Conservation (phyloP, 2,113 vertebrate species). For the Steatornis caripensis region DNA sequence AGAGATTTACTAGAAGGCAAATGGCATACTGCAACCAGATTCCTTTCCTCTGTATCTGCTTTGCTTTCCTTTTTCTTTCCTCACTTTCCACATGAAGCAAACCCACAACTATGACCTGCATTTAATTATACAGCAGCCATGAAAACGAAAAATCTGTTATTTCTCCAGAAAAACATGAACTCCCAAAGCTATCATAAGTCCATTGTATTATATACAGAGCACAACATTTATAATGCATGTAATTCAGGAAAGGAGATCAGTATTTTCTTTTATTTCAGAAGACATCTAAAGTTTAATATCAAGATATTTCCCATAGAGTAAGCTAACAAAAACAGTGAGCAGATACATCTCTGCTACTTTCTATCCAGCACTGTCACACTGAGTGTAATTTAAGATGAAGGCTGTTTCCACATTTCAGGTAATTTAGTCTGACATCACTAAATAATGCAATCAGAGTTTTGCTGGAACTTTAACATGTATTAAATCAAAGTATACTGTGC, state of each 20-base stretch:
- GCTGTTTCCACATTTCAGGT: conserved; percentile 69
- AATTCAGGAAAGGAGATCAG: background rate
- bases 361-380: conserved; percentile 37
- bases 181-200: background rate
- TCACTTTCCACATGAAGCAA: background rate
- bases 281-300: background rate
- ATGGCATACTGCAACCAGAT: background rate
- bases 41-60: background rate
- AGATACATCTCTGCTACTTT: conserved; percentile 15
- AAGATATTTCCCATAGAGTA: conserved; percentile 44
- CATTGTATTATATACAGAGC: background rate
- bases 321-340: conserved; percentile 70
- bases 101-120: background rate
- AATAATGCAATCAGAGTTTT: conserved; percentile 79
- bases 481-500: conserved; percentile 70
- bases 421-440: conserved; percentile 80
- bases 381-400: conserved; percentile 76
- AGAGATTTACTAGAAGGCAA: background rate
- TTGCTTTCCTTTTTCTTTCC: background rate
- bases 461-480: conserved; percentile 74
- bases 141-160: background rate
- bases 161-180: background rate
- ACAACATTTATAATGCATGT: background rate
- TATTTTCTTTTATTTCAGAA: conserved; percentile 17
- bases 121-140: background rate